A percentile compares a stretch with the other conserved stretches of the same genome.
These are phyloP conservation scores for Saimiri boliviensis DNA, from an alignment of 2,113 vertebrate species.

Conservation along the genomic window DNA sequence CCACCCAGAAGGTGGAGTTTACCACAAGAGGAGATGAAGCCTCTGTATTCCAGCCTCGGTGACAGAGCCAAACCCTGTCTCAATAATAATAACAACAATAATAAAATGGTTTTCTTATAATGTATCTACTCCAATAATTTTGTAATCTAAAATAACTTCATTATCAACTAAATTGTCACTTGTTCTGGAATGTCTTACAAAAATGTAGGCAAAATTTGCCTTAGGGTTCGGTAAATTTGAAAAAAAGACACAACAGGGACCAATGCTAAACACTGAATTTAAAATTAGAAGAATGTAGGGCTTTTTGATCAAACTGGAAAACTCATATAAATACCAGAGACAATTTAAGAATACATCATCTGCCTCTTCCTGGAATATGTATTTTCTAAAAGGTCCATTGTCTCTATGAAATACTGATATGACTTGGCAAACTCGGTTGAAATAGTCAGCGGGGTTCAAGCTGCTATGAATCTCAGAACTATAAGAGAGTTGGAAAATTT, in stretches of 20 bases:
- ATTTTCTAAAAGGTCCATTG: not conserved
- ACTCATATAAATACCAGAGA: not conserved
- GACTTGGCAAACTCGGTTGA: constrained; percentile 62
- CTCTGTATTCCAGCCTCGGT: no score
- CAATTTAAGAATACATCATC: not conserved
- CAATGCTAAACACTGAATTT: not conserved
- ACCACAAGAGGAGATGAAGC: no score
- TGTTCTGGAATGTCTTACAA: constrained; percentile 1
- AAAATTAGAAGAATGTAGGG: not conserved
- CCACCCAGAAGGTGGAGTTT: no score
- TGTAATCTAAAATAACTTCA: not conserved
- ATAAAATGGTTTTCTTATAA: constrained; percentile 25
- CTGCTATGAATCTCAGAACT: constrained; percentile 67
- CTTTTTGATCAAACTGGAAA: constrained; percentile 36
- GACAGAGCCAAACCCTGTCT: no score
- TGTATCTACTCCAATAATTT: not conserved
- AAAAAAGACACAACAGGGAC: not conserved
- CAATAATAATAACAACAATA: no score
- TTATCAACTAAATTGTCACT: not conserved
- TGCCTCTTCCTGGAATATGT: not conserved
- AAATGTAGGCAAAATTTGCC: not conserved
- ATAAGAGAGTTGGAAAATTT: constrained; percentile 61
- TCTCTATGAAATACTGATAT: constrained; percentile 27
- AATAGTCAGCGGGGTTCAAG: constrained; percentile 60
- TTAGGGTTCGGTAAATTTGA: not conserved